Evolutionary conservation across 2,113 vertebrate genomes (phyloP), one percentile per base, ranked within the genome.

Genomic region (Isichthys henryi): DNA sequence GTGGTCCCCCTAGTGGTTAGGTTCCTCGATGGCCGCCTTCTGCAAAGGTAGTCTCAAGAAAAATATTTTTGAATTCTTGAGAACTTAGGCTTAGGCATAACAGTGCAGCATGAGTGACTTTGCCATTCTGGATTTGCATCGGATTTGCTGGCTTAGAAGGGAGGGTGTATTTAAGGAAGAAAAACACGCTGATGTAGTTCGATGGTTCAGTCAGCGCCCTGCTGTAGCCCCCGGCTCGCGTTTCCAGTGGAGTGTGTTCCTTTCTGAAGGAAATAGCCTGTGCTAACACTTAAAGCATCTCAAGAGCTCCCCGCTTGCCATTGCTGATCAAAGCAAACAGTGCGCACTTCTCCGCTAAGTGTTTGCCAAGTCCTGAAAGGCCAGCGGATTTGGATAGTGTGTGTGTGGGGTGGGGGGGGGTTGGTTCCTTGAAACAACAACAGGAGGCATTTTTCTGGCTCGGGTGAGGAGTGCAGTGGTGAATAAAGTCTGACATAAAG

Each of bases 401-500:
- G n/a, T n/a, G n/a, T n/a, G n/a, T n/a, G 1, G 58, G 58, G 23
- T 8, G 2, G 23, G 56, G 9, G 62, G 62, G 58, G 58, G 58
- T 11, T 66, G 23, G 62, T 70, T 70, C 15, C 39, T 39, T 87
- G 27, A 87, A 87, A 56, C 11, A 43, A 58, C 31, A 56, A 31
- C 52, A 87, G 50, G 50, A 31, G 31, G 50, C 10, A 27, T 87
- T 50, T 86, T 31, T 56, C 39, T 88, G 87, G 27, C 31, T 70
- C 0, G 8, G 27, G 86, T 35, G 21, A 17, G 56, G 21, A 17
- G 56, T 39, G 13, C 21, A 87, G 17, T 17, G n/a, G 50, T 87
- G 49, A 19, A 66, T 39, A 66, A 4, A 9, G 31, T 82, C 77
- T 89, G 45, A 88, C 82, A n/a, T 23, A 56, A 90, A 89, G 88